Conservation (phyloP, 2,888 invertebrate species). For the Diarsia rubi region DNA sequence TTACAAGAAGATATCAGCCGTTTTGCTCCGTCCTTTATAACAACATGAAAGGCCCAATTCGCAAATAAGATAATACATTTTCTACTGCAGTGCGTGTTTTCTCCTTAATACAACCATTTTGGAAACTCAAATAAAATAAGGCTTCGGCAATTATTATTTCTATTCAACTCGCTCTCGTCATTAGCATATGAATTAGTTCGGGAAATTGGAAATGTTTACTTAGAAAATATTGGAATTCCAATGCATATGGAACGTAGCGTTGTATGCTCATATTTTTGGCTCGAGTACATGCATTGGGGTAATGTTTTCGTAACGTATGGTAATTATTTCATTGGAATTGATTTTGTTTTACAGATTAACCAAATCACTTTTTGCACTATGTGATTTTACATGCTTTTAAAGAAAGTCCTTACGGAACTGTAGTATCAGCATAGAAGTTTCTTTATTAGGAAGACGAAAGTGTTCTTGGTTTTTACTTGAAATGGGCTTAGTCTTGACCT, state of each 20-base stretch:
- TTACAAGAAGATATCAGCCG: conserved; percentile 73
- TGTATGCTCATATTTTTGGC: conserved; percentile 23
- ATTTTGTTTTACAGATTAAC: neutral
- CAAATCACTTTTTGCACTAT: neutral
- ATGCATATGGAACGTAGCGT: conserved; percentile 29
- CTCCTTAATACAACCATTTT: conserved; percentile 85
- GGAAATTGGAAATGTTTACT: conserved; percentile 51
- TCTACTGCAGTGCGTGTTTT: conserved; percentile 82
- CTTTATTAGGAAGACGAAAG: neutral
- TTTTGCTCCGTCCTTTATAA: conserved; percentile 74
- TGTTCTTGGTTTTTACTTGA: no score
- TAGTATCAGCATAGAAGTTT: neutral
- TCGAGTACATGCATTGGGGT: neutral
- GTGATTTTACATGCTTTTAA: neutral
- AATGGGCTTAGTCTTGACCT: no score
- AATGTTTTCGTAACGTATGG: conserved; percentile 28
- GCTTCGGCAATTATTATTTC: conserved; percentile 65
- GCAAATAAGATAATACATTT: conserved; percentile 76
- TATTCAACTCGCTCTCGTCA: conserved; percentile 53
- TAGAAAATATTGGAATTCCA: conserved; percentile 50
- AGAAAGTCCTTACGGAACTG: neutral
- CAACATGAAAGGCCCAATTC: conserved; percentile 81
- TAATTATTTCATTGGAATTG: conserved; percentile 28
- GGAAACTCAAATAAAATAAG: conserved; percentile 59
- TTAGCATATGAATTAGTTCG: conserved; percentile 62